Percentiles rank a stretch among this genome's conserved stretches.
These are phyloP conservation scores for Diogma glabrata DNA, from an alignment of 2,888 invertebrate genomes.

Conservation along the genomic window DNA sequence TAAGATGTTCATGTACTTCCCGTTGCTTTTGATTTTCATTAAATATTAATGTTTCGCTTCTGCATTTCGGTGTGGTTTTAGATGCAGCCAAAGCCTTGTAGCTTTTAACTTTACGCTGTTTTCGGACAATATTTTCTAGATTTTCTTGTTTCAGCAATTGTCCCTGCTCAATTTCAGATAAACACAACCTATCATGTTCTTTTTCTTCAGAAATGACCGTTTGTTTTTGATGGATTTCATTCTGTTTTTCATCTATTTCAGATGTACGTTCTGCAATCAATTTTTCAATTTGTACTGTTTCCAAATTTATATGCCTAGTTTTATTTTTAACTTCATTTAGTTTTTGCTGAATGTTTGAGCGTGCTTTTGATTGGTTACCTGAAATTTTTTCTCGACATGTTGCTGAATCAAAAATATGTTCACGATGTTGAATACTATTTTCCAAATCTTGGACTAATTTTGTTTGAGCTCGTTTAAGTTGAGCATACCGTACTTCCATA, in stretches of 20 bases:
- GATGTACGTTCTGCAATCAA: conserved; percentile 23
- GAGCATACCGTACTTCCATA: conserved; percentile 46
- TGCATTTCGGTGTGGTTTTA: conserved; percentile 23
- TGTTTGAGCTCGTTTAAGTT: conserved; percentile 33
- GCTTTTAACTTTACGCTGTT: conserved; percentile 56
- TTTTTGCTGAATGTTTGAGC: conserved; percentile 42
- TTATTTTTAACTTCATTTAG: conserved; percentile 46
- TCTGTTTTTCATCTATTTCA: conserved; percentile 24
- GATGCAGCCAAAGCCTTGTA: conserved; percentile 41
- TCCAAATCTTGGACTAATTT: conserved; percentile 48
- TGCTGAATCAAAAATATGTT: conserved; percentile 47
- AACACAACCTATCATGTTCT: conserved; percentile 25
- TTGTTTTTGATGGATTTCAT: conserved; percentile 24
- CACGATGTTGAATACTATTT: conserved; percentile 49
- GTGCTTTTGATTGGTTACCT: conserved; percentile 37
- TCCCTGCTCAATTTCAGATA: conserved; percentile 34
- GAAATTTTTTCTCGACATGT: conserved; percentile 43
- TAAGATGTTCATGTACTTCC: conserved; percentile 45
- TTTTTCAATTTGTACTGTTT: conserved; percentile 25
- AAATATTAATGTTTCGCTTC: conserved; percentile 40
- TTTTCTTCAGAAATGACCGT: conserved; percentile 25
- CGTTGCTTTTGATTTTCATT: conserved; percentile 46
- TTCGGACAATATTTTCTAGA: conserved; percentile 48
- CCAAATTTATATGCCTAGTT: conserved; percentile 40
- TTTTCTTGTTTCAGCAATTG: conserved; percentile 32